Percentiles rank a stretch among this genome's conserved stretches.
Conservation (phyloP, 1,140 invertebrate species). For the Temnothorax curvispinosus region DNA sequence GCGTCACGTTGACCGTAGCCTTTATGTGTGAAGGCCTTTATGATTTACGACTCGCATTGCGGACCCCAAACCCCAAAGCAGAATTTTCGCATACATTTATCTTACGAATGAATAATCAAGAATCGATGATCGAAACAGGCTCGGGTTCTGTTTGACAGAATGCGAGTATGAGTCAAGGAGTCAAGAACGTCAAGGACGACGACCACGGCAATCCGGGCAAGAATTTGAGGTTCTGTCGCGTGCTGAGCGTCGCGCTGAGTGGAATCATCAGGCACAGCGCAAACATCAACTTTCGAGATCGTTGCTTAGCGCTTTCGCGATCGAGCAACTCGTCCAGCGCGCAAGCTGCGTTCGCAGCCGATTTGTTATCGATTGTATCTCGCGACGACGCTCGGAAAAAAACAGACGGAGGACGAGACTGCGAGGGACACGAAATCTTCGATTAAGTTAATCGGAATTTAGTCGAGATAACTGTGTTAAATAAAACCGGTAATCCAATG, state of each 20-base stretch:
- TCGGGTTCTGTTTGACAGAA: background rate
- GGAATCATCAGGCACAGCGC: slow-evolving; percentile 74
- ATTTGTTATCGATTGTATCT: slow-evolving; percentile 66
- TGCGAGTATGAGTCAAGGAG: slow-evolving; percentile 45
- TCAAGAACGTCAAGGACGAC: slow-evolving; percentile 29
- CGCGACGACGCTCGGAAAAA: background rate
- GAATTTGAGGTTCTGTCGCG: slow-evolving; percentile 68
- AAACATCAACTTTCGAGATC: slow-evolving; percentile 73
- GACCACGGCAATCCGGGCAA: slow-evolving; percentile 66
- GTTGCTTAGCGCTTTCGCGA: slow-evolving; percentile 69
- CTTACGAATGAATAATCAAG: too few relatives aligned
- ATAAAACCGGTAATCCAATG: too few relatives aligned
- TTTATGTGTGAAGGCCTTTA: too few relatives aligned
- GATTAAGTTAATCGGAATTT: too few relatives aligned
- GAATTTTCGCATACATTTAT: too few relatives aligned
- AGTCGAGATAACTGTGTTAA: too few relatives aligned
- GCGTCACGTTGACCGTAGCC: too few relatives aligned
- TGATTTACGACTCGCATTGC: too few relatives aligned
- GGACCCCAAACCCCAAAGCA: too few relatives aligned
- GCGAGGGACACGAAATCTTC: background rate
- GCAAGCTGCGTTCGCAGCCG: slow-evolving; percentile 56
- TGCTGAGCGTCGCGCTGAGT: slow-evolving; percentile 71
- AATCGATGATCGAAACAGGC: too few relatives aligned
- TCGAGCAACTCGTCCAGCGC: slow-evolving; percentile 60
- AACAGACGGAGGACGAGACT: background rate